Evolutionary conservation across 2,797 vertebrate genomes (phyloP).

Genomic region (Percopsis omiscomaycus): DNA sequence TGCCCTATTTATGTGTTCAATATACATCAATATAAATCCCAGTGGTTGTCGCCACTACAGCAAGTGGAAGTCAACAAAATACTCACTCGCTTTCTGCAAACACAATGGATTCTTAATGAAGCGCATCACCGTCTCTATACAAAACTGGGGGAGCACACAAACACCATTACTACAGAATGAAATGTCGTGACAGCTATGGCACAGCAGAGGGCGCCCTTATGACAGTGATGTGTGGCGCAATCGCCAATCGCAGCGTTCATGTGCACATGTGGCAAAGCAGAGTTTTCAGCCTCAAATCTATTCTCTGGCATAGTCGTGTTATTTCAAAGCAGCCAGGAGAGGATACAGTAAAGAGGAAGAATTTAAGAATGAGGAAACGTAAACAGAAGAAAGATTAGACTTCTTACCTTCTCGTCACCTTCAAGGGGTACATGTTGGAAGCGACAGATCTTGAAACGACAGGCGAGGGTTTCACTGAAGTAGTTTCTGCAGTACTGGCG

Average conservation of each 20-base stretch:
- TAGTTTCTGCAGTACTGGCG: conserved; percentile 85
- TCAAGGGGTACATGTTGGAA: conserved; percentile 83
- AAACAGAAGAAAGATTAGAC: background rate
- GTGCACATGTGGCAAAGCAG: too few relatives aligned
- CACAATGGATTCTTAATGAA: conserved; percentile 77
- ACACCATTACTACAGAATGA: background rate
- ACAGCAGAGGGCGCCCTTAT: conserved; percentile 46
- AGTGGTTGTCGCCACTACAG: too few relatives aligned
- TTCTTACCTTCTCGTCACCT: conserved; percentile 87
- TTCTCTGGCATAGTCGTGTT: background rate
- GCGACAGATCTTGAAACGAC: conserved; percentile 76
- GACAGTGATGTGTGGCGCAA: background rate
- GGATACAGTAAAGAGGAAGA: background rate
- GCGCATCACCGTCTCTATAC: conserved; percentile 79
- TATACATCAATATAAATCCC: too few relatives aligned
- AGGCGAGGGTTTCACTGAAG: conserved; percentile 83
- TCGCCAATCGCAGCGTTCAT: background rate
- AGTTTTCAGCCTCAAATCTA: background rate
- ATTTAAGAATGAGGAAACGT: too few relatives aligned
- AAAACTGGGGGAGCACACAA: conserved; percentile 76
- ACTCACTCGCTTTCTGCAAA: conserved; percentile 85
- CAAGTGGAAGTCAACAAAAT: background rate
- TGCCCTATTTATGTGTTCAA: too few relatives aligned
- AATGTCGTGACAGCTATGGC: conserved; percentile 1
- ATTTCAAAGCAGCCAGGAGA: background rate